Evolutionary conservation across 2,888 invertebrate genomes (phyloP).

Genomic region (Trachelus iudaicus): DNA sequence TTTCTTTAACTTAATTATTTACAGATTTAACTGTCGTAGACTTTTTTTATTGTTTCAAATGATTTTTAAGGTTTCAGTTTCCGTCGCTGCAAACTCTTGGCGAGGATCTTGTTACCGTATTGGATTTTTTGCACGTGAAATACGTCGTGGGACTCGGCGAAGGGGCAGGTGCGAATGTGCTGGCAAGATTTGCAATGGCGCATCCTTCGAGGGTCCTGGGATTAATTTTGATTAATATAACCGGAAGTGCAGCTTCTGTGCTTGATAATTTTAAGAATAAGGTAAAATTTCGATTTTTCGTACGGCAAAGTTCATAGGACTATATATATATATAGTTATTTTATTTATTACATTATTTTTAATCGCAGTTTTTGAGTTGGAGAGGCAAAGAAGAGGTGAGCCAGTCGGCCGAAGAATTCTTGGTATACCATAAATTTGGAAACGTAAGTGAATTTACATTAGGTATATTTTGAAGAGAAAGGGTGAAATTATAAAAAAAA

Average conservation of each 20-base stretch:
- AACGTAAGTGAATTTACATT: constrained; percentile 75
- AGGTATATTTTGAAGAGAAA: background rate
- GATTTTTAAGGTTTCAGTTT: constrained; percentile 75
- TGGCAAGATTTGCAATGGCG: constrained; percentile 85
- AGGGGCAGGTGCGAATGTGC: constrained; percentile 88
- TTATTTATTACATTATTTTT: constrained; percentile 6
- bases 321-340: too few species aligned
- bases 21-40: too few species aligned
- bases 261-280: constrained; percentile 87
- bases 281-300: constrained; percentile 59
- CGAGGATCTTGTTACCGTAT: constrained; percentile 82
- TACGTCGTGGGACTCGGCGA: constrained; percentile 88
- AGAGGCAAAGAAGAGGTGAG: constrained; percentile 83
- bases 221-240: constrained; percentile 87
- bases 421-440: constrained; percentile 91
- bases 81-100: constrained; percentile 85
- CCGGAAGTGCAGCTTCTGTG: constrained; percentile 86
- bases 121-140: constrained; percentile 85
- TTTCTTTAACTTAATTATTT: background rate
- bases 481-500: background rate
- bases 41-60: background rate
- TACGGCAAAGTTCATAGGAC: too few species aligned
- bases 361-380: constrained; percentile 80
- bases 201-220: constrained; percentile 83
- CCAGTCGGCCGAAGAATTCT: constrained; percentile 87